Conservation (phyloP, 2,888 invertebrate genomes). For the Spicauda simplicius region DNA sequence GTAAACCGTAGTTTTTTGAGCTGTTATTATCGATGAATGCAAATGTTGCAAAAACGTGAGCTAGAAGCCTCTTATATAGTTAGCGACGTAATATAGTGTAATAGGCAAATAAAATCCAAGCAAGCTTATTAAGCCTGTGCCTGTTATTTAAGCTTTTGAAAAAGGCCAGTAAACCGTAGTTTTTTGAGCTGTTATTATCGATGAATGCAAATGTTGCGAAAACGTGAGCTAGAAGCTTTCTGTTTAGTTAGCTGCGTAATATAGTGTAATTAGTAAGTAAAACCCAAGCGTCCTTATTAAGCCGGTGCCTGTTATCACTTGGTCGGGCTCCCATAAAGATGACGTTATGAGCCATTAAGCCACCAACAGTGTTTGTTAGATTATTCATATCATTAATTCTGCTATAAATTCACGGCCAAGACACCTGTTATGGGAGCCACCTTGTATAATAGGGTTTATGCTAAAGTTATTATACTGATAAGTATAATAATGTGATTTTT, state of each 20-base stretch:
- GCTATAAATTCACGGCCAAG: constrained; percentile 10
- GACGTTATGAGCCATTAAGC: constrained; percentile 29
- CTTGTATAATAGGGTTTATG: constrained; percentile 5
- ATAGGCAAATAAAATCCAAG: constrained; percentile 7
- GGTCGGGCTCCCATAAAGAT: constrained; percentile 18
- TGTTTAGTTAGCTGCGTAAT: not conserved
- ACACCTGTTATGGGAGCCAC: constrained; percentile 14
- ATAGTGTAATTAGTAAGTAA: constrained; percentile 10
- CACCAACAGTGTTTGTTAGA: constrained; percentile 22
- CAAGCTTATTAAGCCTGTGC: constrained; percentile 2
- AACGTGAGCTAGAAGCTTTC: no score
- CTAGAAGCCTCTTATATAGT: not conserved
- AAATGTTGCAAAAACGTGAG: no score
- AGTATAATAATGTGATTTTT: no score
- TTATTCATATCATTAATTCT: constrained; percentile 30
- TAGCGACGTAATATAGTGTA: not conserved
- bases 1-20: no score
- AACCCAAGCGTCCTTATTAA: constrained; percentile 3
- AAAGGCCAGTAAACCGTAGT: no score
- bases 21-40: no score
- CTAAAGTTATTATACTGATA: not conserved
- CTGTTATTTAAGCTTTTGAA: no score
- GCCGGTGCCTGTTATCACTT: constrained; percentile 5
- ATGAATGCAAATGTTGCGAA: no score
- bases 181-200: no score